Evolutionary conservation across 2,888 invertebrate species (phyloP).

Genomic region (Stramonita haemastoma): DNA sequence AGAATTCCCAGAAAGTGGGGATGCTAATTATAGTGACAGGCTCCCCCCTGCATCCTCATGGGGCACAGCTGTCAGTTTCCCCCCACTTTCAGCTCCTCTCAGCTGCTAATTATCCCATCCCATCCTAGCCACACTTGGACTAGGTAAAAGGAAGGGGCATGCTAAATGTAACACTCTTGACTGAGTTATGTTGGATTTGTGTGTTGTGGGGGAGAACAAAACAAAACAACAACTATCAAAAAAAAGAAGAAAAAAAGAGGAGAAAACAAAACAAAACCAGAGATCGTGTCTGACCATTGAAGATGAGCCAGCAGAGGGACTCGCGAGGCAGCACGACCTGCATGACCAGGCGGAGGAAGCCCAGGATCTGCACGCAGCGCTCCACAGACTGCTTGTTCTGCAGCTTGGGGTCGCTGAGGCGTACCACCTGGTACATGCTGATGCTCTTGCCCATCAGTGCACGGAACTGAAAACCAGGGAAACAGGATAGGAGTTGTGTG

Average conservation of each 20-base stretch:
- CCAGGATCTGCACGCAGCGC: constrained; percentile 70
- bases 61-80: too few relatives aligned
- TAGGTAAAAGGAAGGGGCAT: too few relatives aligned
- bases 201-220: too few relatives aligned
- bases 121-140: too few relatives aligned
- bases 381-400: constrained; percentile 73
- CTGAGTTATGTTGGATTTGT: too few relatives aligned
- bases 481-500: not conserved
- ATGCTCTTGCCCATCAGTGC: constrained; percentile 76
- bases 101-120: too few relatives aligned
- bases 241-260: not conserved
- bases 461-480: constrained; percentile 70
- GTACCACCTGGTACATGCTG: constrained; percentile 73
- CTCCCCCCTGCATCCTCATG: too few relatives aligned
- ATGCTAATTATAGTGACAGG: too few relatives aligned
- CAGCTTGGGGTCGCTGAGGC: constrained; percentile 72
- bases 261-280: not conserved
- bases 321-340: constrained; percentile 75
- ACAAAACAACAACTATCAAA: not conserved
- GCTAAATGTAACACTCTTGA: too few relatives aligned
- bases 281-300: constrained; percentile 71
- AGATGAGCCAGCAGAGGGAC: constrained; percentile 76
- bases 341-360: constrained; percentile 73
- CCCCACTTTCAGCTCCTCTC: too few relatives aligned
- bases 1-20: too few relatives aligned